Evolutionary conservation across 2,888 invertebrate genomes (phyloP), one percentile per base, ranked within the genome.

Genomic region (Hypomecis atomaria): DNA sequence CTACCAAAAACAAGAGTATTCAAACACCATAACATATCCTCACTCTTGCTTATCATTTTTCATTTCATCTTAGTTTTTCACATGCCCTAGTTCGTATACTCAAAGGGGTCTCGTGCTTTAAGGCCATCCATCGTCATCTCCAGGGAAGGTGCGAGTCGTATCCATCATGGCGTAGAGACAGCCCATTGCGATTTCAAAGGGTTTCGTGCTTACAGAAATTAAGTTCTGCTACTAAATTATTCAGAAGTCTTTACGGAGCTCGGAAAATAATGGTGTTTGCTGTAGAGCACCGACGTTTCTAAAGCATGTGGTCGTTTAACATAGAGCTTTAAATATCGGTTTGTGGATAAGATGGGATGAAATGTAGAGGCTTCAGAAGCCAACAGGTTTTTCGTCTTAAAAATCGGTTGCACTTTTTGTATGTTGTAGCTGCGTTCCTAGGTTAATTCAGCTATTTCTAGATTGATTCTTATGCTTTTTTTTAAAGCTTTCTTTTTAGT

Each of bases 141-240:
- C 67, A 61, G 70, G 70, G 71, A 71, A 75, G 73, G 79, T 78
- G 76, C 73, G 71, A 67, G 65, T 71, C 76, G 74, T 79, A 84
- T 87, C 86, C 84, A 87, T 86, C 87, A 87, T 77, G 74, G 70
- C 83, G 81, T 84, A 80, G 83, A 81, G 78, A 76, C 75, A 72
- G 72, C 72, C 80, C 78, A 83, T 83, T 84, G 82, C 83, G 83
- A 83, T 82, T 82, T 78, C 72, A 80, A 84, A 83, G 79, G 83
- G 82, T 43, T 50, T 11, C 43, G 54, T 48, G 44, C 53, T 59
- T 59, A 50, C 40, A 40, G 47, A 60, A 48, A 47, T 60, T 61
- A 55, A 59, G 45, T 59, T 52, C 36, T 40, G 55, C 4, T 48
- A n/a, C 36, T 59, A 34, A 53, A 59, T 59, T 54, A 53, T 59